Percentiles rank a stretch among this genome's conserved stretches.
Conservation (phyloP, 2,797 vertebrate genomes). For the Eptatretus atami region DNA sequence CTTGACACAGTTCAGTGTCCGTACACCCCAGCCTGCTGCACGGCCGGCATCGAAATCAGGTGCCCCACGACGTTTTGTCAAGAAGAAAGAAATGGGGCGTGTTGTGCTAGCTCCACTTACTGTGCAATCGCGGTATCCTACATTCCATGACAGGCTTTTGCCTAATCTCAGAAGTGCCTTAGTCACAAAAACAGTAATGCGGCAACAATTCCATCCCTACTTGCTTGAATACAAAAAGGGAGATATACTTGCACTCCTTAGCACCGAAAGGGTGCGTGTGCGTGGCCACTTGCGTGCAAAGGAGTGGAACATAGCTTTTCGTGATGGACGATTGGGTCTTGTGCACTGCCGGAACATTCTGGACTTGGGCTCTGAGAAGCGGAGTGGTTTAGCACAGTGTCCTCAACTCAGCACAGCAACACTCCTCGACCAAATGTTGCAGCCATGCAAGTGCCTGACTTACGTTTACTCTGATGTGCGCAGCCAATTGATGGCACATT, state of each 20-base stretch:
- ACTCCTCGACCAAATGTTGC: constrained; percentile 64
- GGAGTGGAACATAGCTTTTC: constrained; percentile 90
- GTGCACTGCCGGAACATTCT: constrained; percentile 72
- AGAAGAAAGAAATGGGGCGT: constrained; percentile 70
- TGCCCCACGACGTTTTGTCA: constrained; percentile 50
- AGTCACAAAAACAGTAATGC: constrained; percentile 55
- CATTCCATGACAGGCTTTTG: constrained; percentile 54
- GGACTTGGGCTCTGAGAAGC: constrained; percentile 29
- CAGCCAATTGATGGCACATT: constrained; percentile 76
- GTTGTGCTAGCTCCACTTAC: constrained; percentile 63
- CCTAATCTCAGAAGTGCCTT: constrained; percentile 52
- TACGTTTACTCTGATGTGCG: constrained; percentile 83
- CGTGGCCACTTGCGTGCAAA: constrained; percentile 74
- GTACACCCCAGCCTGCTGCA: constrained; percentile 50
- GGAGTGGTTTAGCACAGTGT: constrained; percentile 41
- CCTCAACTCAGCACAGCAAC: constrained; percentile 45
- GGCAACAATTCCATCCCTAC: constrained; percentile 70
- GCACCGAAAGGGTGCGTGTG: constrained; percentile 64
- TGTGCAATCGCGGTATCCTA: constrained; percentile 37
- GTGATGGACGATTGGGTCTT: constrained; percentile 57
- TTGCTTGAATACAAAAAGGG: constrained; percentile 87
- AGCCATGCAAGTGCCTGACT: constrained; percentile 78
- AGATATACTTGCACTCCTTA: constrained; percentile 50
- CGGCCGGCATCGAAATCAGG: constrained; percentile 23
- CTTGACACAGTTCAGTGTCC: constrained; percentile 71